Base-by-base conservation (phyloP, 2,113 vertebrate genomes). In the Puntigrus tetrazona region DNA sequence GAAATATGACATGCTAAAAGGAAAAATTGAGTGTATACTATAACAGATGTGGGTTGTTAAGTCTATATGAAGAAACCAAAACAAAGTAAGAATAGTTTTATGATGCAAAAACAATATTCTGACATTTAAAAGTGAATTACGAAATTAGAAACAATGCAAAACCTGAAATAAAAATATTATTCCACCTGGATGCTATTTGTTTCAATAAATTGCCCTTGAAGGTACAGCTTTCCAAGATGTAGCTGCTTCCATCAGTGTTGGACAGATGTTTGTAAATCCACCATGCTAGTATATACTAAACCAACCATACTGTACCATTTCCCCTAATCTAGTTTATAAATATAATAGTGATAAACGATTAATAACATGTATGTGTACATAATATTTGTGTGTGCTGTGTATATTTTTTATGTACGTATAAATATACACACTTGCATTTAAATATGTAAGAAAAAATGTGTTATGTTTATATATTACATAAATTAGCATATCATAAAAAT, bases 211-310 rank as follows among this genome's bases (percentile, higher is more conserved):
- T 34, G 20, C 4, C 20, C 67, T 13, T 70, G 20, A 38, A 70
- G 9, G 9, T 38, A 38, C 20, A 38, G 34, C 67, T 70, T 70
- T 69, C 20, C 34, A 70, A 22, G 31, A 70, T 20, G 7, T 7
- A 34, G 65, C 4, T 69, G 65, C 38, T 8, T 20, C 20, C 65
- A 38, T 69, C 36, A 69, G n/a, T 70, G 20, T 36, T 38, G 38
- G 4, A 38, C 67, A 70, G 34, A 70, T 70, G 67, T 70, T 70
- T 70, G 67, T 38, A 70, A 70, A 70, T n/a, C 34, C 34, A n/a
- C 4, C 67, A 70, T 34, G 20, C 34, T 22, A 38, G 8, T 36
- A 7, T 20, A 7, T 34, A 34, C 20, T 34, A 18, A 67, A 34
- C 29, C 29, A 34, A 67, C 29, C 7, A 9, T 7, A 67, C 18